Conservation (phyloP, 2,113 vertebrate species). For the Anguilla japonica region DNA sequence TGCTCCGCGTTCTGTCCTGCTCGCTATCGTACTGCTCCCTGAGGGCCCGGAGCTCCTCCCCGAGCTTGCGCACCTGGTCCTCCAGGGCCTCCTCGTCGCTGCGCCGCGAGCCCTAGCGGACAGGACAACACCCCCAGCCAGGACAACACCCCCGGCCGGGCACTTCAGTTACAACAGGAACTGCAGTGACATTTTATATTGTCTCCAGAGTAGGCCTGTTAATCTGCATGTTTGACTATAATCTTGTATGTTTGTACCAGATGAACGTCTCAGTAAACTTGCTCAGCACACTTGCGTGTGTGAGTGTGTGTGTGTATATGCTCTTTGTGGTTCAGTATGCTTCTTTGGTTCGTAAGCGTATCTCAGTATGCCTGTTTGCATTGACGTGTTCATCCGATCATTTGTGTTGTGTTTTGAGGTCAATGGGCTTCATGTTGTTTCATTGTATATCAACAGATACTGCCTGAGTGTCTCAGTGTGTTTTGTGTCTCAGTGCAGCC, state of each 20-base stretch:
- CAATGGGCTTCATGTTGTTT: neutral
- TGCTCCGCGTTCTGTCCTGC: conserved; percentile 79
- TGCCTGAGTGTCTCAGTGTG: neutral
- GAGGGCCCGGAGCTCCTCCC: conserved; percentile 84
- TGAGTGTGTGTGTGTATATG: neutral
- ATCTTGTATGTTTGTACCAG: no score
- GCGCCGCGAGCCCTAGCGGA: conserved; percentile 80
- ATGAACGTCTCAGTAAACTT: no score
- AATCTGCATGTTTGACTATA: no score
- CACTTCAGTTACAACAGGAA: no score
- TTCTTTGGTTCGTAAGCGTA: neutral
- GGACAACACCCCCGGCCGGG: neutral
- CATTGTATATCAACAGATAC: neutral
- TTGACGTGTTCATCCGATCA: neutral
- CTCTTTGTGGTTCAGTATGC: neutral
- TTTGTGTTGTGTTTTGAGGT: neutral
- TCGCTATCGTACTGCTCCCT: conserved; percentile 86
- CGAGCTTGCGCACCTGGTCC: conserved; percentile 88
- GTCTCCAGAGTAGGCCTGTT: no score
- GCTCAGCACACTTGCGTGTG: no score
- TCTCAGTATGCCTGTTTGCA: neutral
- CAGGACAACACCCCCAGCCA: neutral
- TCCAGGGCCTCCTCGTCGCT: conserved; percentile 92
- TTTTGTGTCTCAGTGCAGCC: neutral
- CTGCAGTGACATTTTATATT: no score